Conservation (phyloP, 2,888 invertebrate species). For the Lasioglossum zephyrum region DNA sequence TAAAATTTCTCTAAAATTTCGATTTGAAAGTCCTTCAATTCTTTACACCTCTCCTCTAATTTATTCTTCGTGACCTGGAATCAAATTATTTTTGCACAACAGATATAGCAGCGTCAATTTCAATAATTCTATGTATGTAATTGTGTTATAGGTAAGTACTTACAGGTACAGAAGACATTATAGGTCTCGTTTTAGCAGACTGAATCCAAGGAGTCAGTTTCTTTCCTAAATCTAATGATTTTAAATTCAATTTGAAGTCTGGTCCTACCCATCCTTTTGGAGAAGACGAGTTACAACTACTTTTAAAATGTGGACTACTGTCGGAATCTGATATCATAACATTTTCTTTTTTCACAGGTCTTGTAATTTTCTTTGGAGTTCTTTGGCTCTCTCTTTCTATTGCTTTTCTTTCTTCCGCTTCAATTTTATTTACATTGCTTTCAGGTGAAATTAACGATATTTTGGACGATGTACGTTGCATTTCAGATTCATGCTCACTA, state of each 20-base stretch:
- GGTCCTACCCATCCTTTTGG: slow-evolving; percentile 74
- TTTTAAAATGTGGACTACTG: slow-evolving; percentile 61
- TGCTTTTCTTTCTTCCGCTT: background rate
- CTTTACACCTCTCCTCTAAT: slow-evolving; percentile 70
- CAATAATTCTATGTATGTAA: background rate
- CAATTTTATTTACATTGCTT: slow-evolving; percentile 14
- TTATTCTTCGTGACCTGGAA: slow-evolving; percentile 72
- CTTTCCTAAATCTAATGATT: slow-evolving; percentile 77
- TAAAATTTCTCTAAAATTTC: slow-evolving; percentile 88
- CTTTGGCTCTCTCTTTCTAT: background rate
- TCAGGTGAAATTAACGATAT: background rate
- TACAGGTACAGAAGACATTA: slow-evolving; percentile 74
- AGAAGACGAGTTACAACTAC: slow-evolving; percentile 7
- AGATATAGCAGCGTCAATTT: slow-evolving; percentile 9
- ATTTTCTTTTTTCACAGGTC: slow-evolving; percentile 1
- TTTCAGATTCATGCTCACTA: slow-evolving; percentile 5
- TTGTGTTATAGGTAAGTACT: slow-evolving; percentile 43
- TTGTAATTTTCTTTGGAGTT: slow-evolving; percentile 32
- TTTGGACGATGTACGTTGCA: background rate
- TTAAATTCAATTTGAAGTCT: slow-evolving; percentile 77
- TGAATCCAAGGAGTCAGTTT: slow-evolving; percentile 77
- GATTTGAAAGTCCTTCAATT: slow-evolving; percentile 86
- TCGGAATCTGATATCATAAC: slow-evolving; percentile 69
- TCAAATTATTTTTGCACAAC: slow-evolving; percentile 22
- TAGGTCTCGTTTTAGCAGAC: slow-evolving; percentile 68